Conservation (phyloP, 2,888 invertebrate species). For the Cephus rjabovi region DNA sequence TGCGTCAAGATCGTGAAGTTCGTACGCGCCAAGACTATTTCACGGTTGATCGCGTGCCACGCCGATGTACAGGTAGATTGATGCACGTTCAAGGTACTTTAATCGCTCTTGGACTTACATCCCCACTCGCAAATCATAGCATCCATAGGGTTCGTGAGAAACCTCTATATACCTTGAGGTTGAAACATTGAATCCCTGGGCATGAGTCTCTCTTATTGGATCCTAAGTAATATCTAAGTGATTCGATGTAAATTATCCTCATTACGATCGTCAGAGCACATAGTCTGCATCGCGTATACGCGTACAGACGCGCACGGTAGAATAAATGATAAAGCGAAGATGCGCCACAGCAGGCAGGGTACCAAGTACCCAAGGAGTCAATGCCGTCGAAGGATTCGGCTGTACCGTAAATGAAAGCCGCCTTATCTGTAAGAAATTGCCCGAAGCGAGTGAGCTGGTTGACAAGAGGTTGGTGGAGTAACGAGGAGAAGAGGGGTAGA, state of each 20-base stretch:
- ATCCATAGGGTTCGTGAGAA: neutral
- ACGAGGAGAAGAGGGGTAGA: neutral
- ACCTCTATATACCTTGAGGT: neutral
- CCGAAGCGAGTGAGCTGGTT: slow-evolving; percentile 35
- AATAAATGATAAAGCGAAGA: neutral
- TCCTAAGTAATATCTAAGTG: neutral
- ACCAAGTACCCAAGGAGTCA: neutral
- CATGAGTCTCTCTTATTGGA: neutral
- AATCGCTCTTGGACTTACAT: neutral
- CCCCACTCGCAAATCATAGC: neutral
- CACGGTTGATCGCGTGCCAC: neutral
- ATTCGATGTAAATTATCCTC: neutral
- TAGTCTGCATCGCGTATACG: neutral
- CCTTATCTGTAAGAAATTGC: slow-evolving; percentile 33
- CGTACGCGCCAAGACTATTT: neutral
- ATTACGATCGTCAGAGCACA: neutral
- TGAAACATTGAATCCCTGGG: neutral
- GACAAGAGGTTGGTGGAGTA: slow-evolving; percentile 34
- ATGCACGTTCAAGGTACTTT: neutral
- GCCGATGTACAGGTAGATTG: neutral
- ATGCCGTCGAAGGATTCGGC: neutral
- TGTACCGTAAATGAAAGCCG: slow-evolving; percentile 19
- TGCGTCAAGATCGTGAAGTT: neutral
- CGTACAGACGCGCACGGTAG: neutral
- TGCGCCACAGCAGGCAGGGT: neutral